Base-by-base conservation (phyloP, 2,113 vertebrate genomes). In the Hystrix brachyura region DNA sequence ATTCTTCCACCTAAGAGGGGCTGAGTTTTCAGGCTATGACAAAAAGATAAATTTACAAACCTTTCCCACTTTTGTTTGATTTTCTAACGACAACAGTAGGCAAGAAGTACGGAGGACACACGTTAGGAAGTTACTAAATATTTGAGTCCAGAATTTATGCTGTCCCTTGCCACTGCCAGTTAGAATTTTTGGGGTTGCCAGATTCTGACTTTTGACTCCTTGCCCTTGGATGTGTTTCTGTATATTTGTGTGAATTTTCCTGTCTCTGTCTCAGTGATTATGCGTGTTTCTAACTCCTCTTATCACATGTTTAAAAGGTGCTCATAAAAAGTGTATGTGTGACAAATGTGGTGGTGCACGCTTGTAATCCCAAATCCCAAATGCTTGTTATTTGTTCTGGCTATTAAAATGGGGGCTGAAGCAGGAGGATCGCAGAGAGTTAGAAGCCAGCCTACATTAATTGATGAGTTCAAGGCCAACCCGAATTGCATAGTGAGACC, bases 121-220 rank as follows among this genome's bases (percentile, higher is more conserved):
- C 46, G 90, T 87, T 85, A 59, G 64, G 78, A 6, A 51, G 71
- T 90, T 79, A 55, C 55, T 95, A 51, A 34, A 48, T 78, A 51
- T 81, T 85, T 76, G 53, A 32, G 29, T 34, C 27, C 46, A n/a
- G 43, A 92, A 62, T 85, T 88, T 71, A 53, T 2, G 14, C 34
- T 76, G 21, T 80, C 64, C n/a, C 5, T 78, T 25, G 3, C 10
- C 32, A n/a, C 65, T 87, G 80, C 62, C 51, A 76, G 0, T 32
- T 38, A 71, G 85, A 76, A 81, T 91, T 87, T 79, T 9, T 51
- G 62, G 57, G 60, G 62, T 21, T 62, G 11, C n/a, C 21, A 53
- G 87, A 32, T 74, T 93, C 80, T 43, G 72, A 82, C 46, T 85
- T 87, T 74, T 38, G 76, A 78, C 43, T 78, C 23, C 72, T 83